Evolutionary conservation across 1,140 invertebrate genomes (phyloP).

Genomic region (Aricia agestis): DNA sequence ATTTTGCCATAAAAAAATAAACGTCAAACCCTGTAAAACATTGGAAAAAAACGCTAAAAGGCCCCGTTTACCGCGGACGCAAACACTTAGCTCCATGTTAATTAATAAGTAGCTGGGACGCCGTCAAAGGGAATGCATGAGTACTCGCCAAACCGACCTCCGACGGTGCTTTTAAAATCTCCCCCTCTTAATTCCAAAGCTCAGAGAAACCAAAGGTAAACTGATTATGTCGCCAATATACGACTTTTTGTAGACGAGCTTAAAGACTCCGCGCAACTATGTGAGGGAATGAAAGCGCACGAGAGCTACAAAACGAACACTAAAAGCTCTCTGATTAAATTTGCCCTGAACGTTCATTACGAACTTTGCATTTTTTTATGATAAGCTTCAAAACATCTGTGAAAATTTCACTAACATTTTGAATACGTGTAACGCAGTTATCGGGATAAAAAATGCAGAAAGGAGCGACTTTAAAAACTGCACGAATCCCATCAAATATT

Average conservation of each 20-base stretch:
- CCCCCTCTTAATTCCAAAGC: conserved; percentile 66
- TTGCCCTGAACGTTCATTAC: conserved; percentile 9
- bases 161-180: conserved; percentile 70
- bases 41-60: conserved; percentile 68
- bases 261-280: conserved; percentile 35
- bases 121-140: conserved; percentile 75
- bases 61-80: conserved; percentile 72
- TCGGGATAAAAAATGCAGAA: too few species aligned
- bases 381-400: neutral
- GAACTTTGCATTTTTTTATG: neutral
- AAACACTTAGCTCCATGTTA: conserved; percentile 74
- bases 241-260: conserved; percentile 50
- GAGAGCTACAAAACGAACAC: conserved; percentile 16
- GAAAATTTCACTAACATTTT: neutral
- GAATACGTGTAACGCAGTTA: too few species aligned
- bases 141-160: conserved; percentile 69
- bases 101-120: conserved; percentile 71
- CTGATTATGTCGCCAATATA: conserved; percentile 68
- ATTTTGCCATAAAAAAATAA: neutral
- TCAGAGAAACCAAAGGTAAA: conserved; percentile 72
- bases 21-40: conserved; percentile 64
- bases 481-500: too few species aligned
- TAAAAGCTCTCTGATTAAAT: conserved; percentile 10
- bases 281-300: conserved; percentile 20
- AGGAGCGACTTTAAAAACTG: too few species aligned